Evolutionary conservation across 2,888 invertebrate species (phyloP).

Genomic region (Caenorhabditis macrosperma): DNA sequence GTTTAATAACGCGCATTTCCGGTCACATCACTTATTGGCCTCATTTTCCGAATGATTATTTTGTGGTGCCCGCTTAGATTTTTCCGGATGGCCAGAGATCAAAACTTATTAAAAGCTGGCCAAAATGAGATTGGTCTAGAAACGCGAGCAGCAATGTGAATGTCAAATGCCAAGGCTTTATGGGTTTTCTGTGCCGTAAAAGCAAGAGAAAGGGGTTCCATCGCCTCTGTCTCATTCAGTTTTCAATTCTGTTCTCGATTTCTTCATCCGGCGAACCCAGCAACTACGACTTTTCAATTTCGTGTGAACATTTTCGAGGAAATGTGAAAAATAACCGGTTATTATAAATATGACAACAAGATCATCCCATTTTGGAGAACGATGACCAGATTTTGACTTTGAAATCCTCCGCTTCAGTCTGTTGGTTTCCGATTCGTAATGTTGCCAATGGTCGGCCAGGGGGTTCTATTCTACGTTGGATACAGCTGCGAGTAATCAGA

Average conservation of each 20-base stretch:
- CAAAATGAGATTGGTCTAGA: constrained; percentile 36
- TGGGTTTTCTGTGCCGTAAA: constrained; percentile 4
- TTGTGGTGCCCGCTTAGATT: constrained; percentile 3
- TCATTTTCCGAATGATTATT: constrained; percentile 4
- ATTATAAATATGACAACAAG: constrained; percentile 5
- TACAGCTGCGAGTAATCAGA: too few relatives aligned
- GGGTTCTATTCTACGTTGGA: too few relatives aligned
- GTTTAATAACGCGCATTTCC: background rate
- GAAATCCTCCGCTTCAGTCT: background rate
- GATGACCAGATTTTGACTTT: constrained; percentile 19
- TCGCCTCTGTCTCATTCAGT: too few relatives aligned
- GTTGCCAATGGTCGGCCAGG: too few relatives aligned
- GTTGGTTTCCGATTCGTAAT: background rate
- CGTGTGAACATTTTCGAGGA: background rate
- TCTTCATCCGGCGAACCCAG: background rate
- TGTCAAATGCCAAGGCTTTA: constrained; percentile 20
- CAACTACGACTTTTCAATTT: constrained; percentile 6
- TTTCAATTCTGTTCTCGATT: constrained; percentile 5
- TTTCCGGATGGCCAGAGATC: constrained; percentile 10
- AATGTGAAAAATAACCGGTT: constrained; percentile 11
- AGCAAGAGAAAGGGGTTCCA: background rate
- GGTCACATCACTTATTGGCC: constrained; percentile 15
- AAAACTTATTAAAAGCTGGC: background rate
- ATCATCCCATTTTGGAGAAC: constrained; percentile 5
- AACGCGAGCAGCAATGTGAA: constrained; percentile 14